Base-by-base conservation (phyloP, 2,797 vertebrate species). In the Otolemur crassicaudatus region DNA sequence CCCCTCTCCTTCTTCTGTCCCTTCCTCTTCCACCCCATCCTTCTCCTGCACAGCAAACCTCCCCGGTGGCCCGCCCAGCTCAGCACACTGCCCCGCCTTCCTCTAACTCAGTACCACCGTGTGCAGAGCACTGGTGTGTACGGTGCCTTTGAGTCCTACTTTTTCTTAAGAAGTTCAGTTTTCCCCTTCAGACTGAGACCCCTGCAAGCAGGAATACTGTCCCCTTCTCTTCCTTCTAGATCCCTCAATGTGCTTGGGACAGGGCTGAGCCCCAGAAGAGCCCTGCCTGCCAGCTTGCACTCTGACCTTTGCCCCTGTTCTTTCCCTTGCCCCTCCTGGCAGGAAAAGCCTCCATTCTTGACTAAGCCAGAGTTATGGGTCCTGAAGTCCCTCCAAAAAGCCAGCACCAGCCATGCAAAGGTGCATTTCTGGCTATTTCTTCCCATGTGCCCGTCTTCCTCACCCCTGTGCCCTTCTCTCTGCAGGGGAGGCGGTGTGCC, bases 71-170 rank as follows among this genome's bases (percentile, higher is more conserved):
- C 14, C 43, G 14, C 3, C 27, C 2, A 7, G 34, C 34, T 77
- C 29, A 34, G 73, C 3, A 3, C 25, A 19, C 31, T 34, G 5
- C 0, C 0, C 19, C 23, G 20, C 0, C 27, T 87, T 65, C 58
- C 56, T 31, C 1, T 17, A 25, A 56, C 34, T 53, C 82, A 67
- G 23, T 76, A 20, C 69, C 10, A 1, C 14, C 7, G 0, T 31
- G 3, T 13, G 13, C 5, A 19, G 16, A 12, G 37, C 34, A 8
- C 29, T 3, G 49, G 7, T 6, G 8, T 27, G 13, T 6, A 12
- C 9, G 20, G 13, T 1, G 46, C 29, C 86, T 67, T 67, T 25
- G 49, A 67, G 22, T 53, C 46, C 70, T 37, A 53, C 17, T 63
- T 83, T 65, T 11, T 25, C 7, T 37, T 49, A 25, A 16, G 27